Base-by-base conservation (phyloP, 1,140 invertebrate genomes). In the Diabrotica virgifera region DNA sequence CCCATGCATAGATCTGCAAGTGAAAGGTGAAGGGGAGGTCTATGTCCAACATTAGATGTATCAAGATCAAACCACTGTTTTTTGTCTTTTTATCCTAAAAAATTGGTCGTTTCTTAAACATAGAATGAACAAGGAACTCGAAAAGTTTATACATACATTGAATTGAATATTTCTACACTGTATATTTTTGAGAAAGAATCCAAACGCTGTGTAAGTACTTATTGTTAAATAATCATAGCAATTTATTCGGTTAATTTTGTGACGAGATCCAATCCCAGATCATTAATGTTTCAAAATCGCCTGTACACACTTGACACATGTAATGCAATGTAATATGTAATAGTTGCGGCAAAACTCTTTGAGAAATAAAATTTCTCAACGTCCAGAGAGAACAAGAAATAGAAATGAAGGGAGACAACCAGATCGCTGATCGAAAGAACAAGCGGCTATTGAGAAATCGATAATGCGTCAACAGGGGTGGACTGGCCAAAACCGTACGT, bases 391-490 rank as follows among this genome's bases (percentile, higher is more conserved):
- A 46, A 46, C 8, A 46, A 46, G 40, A 46, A 46, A 46, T n/a
- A 46, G 40, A 46, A 46, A 46, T n/a, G n/a, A n/a, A 46, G n/a
- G 8, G 40, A 46, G 40, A 46, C 40, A 46, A 24, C 24, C 24
- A 46, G 40, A 46, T n/a, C n/a, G 40, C 8, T 46, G 24, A 46
- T 46, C 40, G 40, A 46, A 46, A 46, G 40, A 46, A 46, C 40
- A 46, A 46, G 40, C 40, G 40, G 40, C n/a, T 46, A 46, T 46
- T 46, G 40, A n/a, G 40, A 46, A 46, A 46, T 46, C 40, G 40
- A 46, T 46, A 46, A 46, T 46, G 40, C 24, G 24, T 24, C 24
- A 4, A 24, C 24, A 24, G 24, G 24, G 24, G 4, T 24, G 24
- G 24, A 24, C 24, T 24, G 24, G 24, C 1, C 24, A 24, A 24